Evolutionary conservation across 2,113 vertebrate species (phyloP), one percentile per base, ranked within the genome.

Genomic region (Philantomba maxwellii): DNA sequence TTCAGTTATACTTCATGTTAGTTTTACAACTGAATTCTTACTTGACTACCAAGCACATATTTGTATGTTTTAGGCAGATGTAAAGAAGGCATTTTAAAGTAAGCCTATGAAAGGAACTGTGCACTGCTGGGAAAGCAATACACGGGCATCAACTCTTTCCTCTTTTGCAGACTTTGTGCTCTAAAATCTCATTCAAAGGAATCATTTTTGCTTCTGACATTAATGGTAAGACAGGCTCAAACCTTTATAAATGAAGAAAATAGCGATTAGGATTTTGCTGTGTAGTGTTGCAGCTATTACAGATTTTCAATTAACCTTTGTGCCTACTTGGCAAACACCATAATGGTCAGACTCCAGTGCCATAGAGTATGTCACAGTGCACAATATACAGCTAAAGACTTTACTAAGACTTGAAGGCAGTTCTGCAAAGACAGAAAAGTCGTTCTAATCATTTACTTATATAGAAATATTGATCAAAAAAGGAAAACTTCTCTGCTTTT

Each of bases 271-370:
- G 43, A 33, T 49, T 94, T 98, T 97, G 30, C 45, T 19, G 17
- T 89, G 60, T 58, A 47, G 28, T 95, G 33, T 19, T 96, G 47
- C 36, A 89, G 96, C 95, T 96, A 87, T 91, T 93, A 94, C 96
- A 95, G 66, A 53, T 97, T 97, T 98, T 94, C 23, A 57, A 97
- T 98, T 98, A 19, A 45, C 58, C 86, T 93, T 66, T 97, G 95
- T 78, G 80, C 5, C 47, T 95, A 28, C 57, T 94, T 91, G 96
- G 97, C 80, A 90, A 92, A 33, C 36, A 75, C 15, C 49, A 57
- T 28, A 94, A 43, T 82, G 49, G 39, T 58, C 93, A 90, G 95
- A 85, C 45, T 73, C 57, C 89, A 96, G 70, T 80, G 43, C 62
- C 77, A 58, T 2, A 58, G 55, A 93, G 75, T n/a, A 88, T 57